phyloP scores from a whole-genome alignment of 2,888 invertebrate genomes.

The Saturnia pavonia region DNA sequence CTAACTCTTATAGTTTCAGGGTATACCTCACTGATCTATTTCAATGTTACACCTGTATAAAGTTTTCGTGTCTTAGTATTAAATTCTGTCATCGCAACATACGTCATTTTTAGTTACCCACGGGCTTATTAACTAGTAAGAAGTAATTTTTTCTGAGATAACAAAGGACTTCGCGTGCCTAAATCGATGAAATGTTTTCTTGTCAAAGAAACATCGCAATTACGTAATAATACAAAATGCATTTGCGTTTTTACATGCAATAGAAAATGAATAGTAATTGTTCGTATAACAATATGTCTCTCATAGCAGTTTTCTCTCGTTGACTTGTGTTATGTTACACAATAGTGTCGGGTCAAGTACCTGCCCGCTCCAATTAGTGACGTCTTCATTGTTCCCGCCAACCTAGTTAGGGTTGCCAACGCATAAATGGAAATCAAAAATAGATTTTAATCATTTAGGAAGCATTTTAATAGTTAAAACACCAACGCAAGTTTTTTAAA shows the following conservation, averaged over 20 bases:
- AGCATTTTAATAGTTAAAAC: too few species aligned
- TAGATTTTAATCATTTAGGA: background rate
- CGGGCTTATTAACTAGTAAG: background rate
- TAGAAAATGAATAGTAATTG: slow-evolving; percentile 29
- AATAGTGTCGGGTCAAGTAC: slow-evolving; percentile 59
- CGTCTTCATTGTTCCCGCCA: slow-evolving; percentile 44
- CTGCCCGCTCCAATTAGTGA: slow-evolving; percentile 69
- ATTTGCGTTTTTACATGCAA: slow-evolving; percentile 25
- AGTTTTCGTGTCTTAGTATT: too few species aligned
- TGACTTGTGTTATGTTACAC: slow-evolving; percentile 24
- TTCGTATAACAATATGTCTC: slow-evolving; percentile 22
- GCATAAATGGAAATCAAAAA: background rate
- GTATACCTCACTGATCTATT: too few species aligned
- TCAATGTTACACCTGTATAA: too few species aligned
- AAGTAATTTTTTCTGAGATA: background rate
- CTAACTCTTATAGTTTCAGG: too few species aligned
- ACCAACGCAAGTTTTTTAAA: too few species aligned
- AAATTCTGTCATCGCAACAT: background rate
- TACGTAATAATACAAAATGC: slow-evolving; percentile 9
- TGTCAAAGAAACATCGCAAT: background rate
- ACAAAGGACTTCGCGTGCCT: background rate
- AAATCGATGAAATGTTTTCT: background rate
- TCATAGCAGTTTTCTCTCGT: slow-evolving; percentile 24
- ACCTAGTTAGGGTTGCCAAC: slow-evolving; percentile 18
- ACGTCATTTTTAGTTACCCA: background rate